Base-by-base conservation (phyloP, 2,797 vertebrate genomes). In the Clarias pachynema region DNA sequence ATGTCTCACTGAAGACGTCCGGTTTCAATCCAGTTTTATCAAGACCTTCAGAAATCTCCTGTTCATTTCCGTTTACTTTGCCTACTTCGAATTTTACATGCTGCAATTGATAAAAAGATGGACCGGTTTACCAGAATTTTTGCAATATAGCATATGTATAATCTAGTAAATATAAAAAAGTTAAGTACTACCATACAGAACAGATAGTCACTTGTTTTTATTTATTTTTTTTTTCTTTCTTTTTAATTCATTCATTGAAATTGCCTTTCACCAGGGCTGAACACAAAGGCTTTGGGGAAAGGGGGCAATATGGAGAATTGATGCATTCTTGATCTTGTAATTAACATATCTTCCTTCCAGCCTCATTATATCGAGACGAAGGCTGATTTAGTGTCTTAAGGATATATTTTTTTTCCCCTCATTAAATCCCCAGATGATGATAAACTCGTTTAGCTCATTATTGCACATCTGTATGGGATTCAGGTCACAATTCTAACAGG, bases 241-340 rank as follows among this genome's bases (percentile, higher is more conserved):
- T 49, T 49, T 49, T 49, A 49, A 49, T 49, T 12, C 44, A 44
- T 49, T 15, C 62, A 62, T 82, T 69, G 70, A 62, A 84, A 87
- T 78, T 84, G 84, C 53, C 65, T 89, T 73, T 82, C 68, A 57
- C 82, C 75, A 53, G 80, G 79, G 84, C 66, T 72, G 84, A 89
- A 83, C 70, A 82, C 79, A 72, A 65, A 59, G 62, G 53, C 56
- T 20, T 24, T 20, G 29, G 18, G 14, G n/a, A 14, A 10, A 18
- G 70, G n/a, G 1, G n/a, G 49, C 62, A 83, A 68, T 18, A 26
- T 68, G 24, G 31, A 83, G 86, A 86, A 78, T 86, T 74, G 74
- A 88, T 81, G 81, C 78, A 84, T 87, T 89, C 85, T 81, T 84
- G 81, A 86, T 87, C 73, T 77, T 31, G 82, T 84, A 89, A 89